Conservation (phyloP, 2,797 vertebrate species). For the Carduelis carduelis region DNA sequence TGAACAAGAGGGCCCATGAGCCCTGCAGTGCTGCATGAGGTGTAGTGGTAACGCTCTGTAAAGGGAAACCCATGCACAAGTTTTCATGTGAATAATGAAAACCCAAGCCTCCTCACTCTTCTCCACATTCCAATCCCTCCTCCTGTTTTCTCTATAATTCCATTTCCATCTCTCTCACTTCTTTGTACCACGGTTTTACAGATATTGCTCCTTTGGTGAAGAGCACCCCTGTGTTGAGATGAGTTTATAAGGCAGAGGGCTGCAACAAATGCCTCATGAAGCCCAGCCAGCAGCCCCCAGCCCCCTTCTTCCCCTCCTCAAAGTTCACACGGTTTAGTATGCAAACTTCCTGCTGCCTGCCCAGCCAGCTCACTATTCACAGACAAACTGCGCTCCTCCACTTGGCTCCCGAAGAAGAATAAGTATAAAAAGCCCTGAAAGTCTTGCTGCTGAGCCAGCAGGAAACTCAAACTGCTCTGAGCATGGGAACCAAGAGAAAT, state of each 20-base stretch:
- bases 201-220: background rate
- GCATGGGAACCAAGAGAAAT: slow-evolving; percentile 24
- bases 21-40: background rate
- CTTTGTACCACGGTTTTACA: background rate
- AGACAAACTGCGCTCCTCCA: background rate
- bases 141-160: background rate
- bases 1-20: rapidly evolving
- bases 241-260: background rate
- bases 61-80: background rate
- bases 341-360: slow-evolving; percentile 41
- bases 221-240: background rate
- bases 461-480: slow-evolving; percentile 49
- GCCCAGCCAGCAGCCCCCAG: background rate
- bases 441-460: slow-evolving; percentile 50
- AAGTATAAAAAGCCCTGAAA: slow-evolving; percentile 40
- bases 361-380: slow-evolving; percentile 49
- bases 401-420: slow-evolving; percentile 25
- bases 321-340: slow-evolving; percentile 30
- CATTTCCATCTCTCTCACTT: background rate
- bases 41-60: rapidly evolving
- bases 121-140: background rate
- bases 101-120: background rate
- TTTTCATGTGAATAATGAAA: background rate
- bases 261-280: background rate
- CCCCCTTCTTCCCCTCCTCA: background rate